Evolutionary conservation across 2,797 vertebrate genomes (phyloP).

Genomic region (Hybognathus amarus): DNA sequence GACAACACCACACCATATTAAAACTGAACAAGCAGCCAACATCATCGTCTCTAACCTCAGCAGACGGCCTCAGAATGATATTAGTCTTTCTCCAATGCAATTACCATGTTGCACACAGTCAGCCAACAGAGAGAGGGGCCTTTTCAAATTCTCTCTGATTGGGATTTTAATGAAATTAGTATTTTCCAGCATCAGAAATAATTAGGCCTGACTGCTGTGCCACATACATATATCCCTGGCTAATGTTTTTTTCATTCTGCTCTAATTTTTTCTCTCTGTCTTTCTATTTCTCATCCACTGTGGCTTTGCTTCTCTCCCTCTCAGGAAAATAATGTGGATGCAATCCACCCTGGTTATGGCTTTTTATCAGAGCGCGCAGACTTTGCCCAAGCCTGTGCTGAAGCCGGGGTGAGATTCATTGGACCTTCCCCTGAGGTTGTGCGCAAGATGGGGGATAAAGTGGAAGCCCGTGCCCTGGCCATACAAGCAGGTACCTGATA

Average conservation of each 20-base stretch:
- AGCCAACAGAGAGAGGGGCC: constrained; percentile 54
- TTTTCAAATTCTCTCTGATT: constrained; percentile 59
- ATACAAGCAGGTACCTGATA: constrained; percentile 80
- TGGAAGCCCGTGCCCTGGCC: constrained; percentile 89
- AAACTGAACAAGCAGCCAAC: constrained; percentile 43
- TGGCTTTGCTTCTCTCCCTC: background rate
- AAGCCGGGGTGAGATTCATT: constrained; percentile 86
- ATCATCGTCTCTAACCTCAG: constrained; percentile 48
- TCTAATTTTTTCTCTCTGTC: constrained; percentile 4
- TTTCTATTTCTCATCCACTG: background rate
- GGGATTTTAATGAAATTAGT: constrained; percentile 62
- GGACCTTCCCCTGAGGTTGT: constrained; percentile 89
- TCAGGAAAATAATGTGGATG: constrained; percentile 90
- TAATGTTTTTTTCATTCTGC: constrained; percentile 20
- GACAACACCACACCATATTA: constrained; percentile 32
- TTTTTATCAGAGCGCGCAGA: constrained; percentile 90
- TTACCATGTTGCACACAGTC: constrained; percentile 57
- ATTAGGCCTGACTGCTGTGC: constrained; percentile 53
- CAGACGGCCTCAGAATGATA: constrained; percentile 50
- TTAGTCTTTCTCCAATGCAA: constrained; percentile 54
- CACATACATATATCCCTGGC: constrained; percentile 36
- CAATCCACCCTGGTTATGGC: constrained; percentile 92
- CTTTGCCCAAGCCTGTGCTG: constrained; percentile 89
- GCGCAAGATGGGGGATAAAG: constrained; percentile 94
- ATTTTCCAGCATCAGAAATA: constrained; percentile 55